A percentile compares a stretch with the other conserved stretches of the same genome.
phyloP scores from a whole-genome alignment of 2,888 invertebrate species.

The Bruchidius siliquastri region DNA sequence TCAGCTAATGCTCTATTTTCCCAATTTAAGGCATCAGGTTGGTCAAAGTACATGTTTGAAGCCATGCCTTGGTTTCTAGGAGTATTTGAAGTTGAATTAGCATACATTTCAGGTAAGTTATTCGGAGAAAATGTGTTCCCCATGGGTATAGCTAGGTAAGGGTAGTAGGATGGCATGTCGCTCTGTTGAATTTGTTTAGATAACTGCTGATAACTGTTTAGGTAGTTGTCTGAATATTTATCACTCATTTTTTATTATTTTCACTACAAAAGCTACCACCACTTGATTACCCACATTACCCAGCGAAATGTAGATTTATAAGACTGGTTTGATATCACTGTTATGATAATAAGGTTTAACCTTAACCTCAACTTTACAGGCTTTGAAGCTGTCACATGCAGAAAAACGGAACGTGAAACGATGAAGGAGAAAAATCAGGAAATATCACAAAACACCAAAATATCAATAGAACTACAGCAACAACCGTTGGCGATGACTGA shows the following conservation, averaged over 20 bases:
- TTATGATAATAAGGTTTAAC: too few relatives aligned
- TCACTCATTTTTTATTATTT: not conserved
- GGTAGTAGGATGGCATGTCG: not conserved
- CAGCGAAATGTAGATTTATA: too few relatives aligned
- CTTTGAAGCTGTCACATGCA: too few relatives aligned
- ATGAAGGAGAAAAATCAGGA: too few relatives aligned
- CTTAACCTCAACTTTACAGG: too few relatives aligned
- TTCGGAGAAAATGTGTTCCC: not conserved
- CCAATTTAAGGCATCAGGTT: constrained; percentile 13
- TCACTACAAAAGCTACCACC: not conserved
- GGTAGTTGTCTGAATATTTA: not conserved
- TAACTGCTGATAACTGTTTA: not conserved
- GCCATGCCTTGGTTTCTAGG: not conserved
- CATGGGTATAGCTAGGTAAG: not conserved
- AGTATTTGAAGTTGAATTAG: not conserved
- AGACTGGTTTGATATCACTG: too few relatives aligned
- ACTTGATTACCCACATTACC: too few relatives aligned
- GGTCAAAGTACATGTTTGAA: constrained; percentile 8
- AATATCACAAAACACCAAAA: too few relatives aligned
- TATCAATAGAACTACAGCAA: too few relatives aligned
- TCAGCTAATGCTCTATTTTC: constrained; percentile 19
- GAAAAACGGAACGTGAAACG: too few relatives aligned
- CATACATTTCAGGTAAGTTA: not conserved
- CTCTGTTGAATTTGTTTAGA: not conserved
- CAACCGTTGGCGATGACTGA: too few relatives aligned